Percentiles rank a stretch among this genome's conserved stretches.
Conservation (phyloP, 2,113 vertebrate species). For the Azemiops feae region DNA sequence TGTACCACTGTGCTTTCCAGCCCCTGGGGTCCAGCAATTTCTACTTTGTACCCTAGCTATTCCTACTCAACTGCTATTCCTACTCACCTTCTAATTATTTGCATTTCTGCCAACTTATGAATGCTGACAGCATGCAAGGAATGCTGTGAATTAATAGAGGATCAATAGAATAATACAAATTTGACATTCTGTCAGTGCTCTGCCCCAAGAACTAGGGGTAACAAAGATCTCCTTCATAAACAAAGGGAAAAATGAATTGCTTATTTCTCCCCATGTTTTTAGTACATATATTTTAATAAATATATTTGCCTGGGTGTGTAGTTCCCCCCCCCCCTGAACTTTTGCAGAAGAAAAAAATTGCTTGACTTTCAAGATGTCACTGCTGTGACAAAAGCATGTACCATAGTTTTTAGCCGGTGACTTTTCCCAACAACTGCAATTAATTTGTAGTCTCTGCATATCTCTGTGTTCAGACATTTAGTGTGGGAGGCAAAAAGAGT, state of each 20-base stretch:
- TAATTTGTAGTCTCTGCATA: not conserved
- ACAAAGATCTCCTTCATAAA: not conserved
- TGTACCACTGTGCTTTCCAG: not conserved
- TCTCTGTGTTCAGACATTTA: not conserved
- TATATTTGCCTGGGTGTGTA: not conserved
- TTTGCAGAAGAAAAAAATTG: not conserved
- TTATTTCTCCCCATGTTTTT: not conserved
- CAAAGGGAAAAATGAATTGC: not conserved
- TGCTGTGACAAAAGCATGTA: not conserved
- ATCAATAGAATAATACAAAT: not conserved
- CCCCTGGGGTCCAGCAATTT: not conserved
- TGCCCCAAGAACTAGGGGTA: not conserved
- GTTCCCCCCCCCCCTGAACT: not conserved
- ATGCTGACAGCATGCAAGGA: not conserved
- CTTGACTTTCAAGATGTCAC: not conserved
- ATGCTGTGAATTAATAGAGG: not conserved
- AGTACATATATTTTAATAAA: not conserved
- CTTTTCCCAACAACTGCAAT: not conserved
- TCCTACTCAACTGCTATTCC: not conserved
- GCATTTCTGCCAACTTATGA: not conserved
- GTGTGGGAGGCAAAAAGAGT: not conserved
- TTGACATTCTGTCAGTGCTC: not conserved
- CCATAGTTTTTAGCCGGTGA: not conserved
- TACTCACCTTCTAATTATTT: not conserved
- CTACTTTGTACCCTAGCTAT: not conserved